phyloP scores from a whole-genome alignment of 2,888 invertebrate genomes.

The Ornithoptera alexandrae region DNA sequence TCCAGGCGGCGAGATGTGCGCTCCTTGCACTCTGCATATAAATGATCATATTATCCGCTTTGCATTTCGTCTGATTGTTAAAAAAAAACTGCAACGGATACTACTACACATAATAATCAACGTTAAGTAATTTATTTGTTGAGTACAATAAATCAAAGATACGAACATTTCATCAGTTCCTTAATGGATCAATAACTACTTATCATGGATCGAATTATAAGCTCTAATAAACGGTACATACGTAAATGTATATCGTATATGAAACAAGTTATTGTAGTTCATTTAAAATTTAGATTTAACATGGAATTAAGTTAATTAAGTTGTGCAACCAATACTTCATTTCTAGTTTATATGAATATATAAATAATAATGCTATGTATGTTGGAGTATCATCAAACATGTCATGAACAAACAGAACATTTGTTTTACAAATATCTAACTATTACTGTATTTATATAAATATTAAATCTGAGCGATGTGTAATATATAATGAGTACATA shows the following conservation, averaged over 20 bases:
- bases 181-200: no score
- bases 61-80: conserved; percentile 20
- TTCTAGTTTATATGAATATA: not conserved
- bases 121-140: not conserved
- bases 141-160: not conserved
- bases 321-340: not conserved
- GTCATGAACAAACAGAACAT: no score
- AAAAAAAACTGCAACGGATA: not conserved
- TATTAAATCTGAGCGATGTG: no score
- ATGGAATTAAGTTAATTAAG: not conserved
- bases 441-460: no score
- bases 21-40: conserved; percentile 53
- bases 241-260: not conserved
- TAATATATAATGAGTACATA: no score
- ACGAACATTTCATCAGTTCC: not conserved
- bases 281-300: not conserved
- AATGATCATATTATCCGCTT: conserved; percentile 38
- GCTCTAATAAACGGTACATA: not conserved
- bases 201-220: no score
- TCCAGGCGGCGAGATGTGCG: conserved; percentile 59
- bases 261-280: not conserved
- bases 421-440: no score
- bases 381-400: not conserved
- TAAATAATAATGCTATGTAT: not conserved
- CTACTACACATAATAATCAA: conserved; percentile 2